A percentile compares a stretch with the other conserved stretches of the same genome.
Conservation (phyloP, 2,797 vertebrate species). For the Psittacula derbiana region DNA sequence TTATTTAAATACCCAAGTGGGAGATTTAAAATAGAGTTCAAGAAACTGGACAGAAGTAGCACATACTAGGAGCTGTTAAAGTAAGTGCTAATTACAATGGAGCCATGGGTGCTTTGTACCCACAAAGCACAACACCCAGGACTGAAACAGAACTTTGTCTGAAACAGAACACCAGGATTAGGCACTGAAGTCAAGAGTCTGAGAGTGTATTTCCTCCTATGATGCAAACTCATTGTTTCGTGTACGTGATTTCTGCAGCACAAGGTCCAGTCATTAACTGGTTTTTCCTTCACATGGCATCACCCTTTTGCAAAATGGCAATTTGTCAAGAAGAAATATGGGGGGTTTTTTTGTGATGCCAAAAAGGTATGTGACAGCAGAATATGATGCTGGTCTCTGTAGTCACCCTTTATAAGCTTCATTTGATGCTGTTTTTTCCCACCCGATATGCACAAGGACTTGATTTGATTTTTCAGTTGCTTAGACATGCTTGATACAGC, state of each 20-base stretch:
- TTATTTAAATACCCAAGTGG: not conserved
- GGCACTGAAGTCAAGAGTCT: not conserved
- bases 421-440: not conserved
- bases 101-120: rapidly evolving
- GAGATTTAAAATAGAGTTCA: not conserved
- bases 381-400: not conserved
- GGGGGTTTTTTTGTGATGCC: not conserved
- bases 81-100: rapidly evolving
- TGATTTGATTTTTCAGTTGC: conserved; percentile 31
- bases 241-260: not conserved
- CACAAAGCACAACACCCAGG: not conserved
- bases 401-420: not conserved
- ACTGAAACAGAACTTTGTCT: not conserved
- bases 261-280: not conserved
- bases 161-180: not conserved
- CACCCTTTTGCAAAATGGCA: not conserved
- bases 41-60: not conserved
- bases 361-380: not conserved
- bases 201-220: not conserved
- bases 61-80: not conserved
- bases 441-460: not conserved
- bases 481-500: not conserved
- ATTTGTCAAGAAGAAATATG: not conserved
- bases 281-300: not conserved
- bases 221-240: not conserved